Percentiles rank a stretch among this genome's conserved stretches.
phyloP scores from a whole-genome alignment of 2,888 invertebrate genomes.

The Metacarcinus magister region DNA sequence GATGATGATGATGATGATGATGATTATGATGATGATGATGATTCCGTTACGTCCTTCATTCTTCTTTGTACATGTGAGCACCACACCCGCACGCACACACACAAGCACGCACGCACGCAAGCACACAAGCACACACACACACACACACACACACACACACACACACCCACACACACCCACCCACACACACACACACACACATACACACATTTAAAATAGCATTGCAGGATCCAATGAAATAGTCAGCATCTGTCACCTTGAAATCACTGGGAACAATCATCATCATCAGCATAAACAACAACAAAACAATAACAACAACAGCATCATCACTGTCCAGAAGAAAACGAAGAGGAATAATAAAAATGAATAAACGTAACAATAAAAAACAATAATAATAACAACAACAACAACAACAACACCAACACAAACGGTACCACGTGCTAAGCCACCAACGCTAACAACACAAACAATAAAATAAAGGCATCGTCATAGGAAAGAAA shows the following conservation, averaged over 20 bases:
- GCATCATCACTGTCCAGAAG: neutral
- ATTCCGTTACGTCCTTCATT: too few species aligned
- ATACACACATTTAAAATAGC: neutral
- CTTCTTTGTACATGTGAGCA: too few species aligned
- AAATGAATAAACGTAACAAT: neutral
- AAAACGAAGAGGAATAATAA: neutral
- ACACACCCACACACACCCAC: neutral
- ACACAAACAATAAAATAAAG: too few species aligned
- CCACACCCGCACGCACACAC: too few species aligned
- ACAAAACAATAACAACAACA: neutral
- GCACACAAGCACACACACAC: too few species aligned
- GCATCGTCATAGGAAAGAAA: too few species aligned
- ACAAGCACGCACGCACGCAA: too few species aligned
- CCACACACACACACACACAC: slow-evolving; percentile 22
- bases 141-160: neutral
- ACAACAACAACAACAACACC: neutral
- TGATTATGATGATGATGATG: too few species aligned
- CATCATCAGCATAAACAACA: neutral
- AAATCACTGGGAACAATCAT: neutral
- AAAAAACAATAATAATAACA: neutral
- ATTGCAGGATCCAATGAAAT: neutral
- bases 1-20: too few species aligned
- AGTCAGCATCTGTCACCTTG: neutral
- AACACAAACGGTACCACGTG: neutral
- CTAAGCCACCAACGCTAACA: too few species aligned